These are phyloP conservation scores for Chaetogeoica ovagalla DNA, from an alignment of 2,888 invertebrate species.

Conservation along the genomic window DNA sequence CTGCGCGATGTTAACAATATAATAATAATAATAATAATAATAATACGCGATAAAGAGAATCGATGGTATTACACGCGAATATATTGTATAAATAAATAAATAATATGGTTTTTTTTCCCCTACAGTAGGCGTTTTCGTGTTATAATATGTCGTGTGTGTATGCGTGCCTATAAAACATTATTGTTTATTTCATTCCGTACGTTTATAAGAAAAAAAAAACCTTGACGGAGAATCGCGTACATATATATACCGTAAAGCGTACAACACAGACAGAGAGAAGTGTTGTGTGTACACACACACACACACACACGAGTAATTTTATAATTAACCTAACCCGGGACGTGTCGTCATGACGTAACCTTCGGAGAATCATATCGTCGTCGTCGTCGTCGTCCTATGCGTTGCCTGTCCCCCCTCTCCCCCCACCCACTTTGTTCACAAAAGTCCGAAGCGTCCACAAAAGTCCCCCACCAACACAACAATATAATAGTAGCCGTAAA, in stretches of 20 bases:
- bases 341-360: constrained; percentile 48
- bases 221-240: constrained; percentile 33
- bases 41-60: too few species aligned
- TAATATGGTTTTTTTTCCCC: too few species aligned
- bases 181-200: constrained; percentile 26
- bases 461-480: too few species aligned
- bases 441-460: too few species aligned
- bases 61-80: too few species aligned
- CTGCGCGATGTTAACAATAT: too few species aligned
- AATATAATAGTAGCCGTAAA: too few species aligned
- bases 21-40: too few species aligned
- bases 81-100: too few species aligned
- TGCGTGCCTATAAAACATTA: neutral
- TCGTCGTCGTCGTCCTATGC: neutral
- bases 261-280: neutral
- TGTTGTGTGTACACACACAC: too few species aligned
- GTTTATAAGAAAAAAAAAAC: constrained; percentile 7
- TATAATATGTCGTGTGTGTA: neutral
- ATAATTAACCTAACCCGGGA: constrained; percentile 30
- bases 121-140: neutral
- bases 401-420: too few species aligned
- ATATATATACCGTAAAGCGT: constrained; percentile 41
- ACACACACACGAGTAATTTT: constrained; percentile 30
- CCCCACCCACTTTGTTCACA: constrained; percentile 37
- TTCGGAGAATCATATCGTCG: constrained; percentile 40